phyloP scores from a whole-genome alignment of 2,888 invertebrate genomes.

The Lapara coniferarum region DNA sequence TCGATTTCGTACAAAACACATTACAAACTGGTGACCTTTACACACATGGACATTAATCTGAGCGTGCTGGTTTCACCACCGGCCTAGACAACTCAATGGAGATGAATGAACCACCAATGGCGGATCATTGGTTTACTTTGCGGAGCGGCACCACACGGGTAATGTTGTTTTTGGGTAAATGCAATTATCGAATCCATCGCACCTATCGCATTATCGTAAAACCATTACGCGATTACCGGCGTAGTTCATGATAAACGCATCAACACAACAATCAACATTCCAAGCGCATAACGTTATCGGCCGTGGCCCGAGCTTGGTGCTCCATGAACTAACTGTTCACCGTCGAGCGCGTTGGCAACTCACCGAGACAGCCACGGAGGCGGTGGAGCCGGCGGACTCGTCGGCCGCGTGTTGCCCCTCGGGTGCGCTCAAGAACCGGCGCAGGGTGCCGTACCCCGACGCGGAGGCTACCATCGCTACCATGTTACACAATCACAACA shows the following conservation, averaged over 20 bases:
- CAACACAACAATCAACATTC: slow-evolving; percentile 62
- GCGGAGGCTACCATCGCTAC: slow-evolving; percentile 81
- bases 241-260: slow-evolving; percentile 52
- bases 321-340: slow-evolving; percentile 24
- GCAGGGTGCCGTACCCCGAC: slow-evolving; percentile 79
- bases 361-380: slow-evolving; percentile 80
- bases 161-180: too few relatives aligned
- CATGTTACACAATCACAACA: slow-evolving; percentile 72
- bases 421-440: slow-evolving; percentile 78
- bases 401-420: slow-evolving; percentile 65
- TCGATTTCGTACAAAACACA: slow-evolving; percentile 16
- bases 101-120: neutral
- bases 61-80: slow-evolving; percentile 29
- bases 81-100: neutral
- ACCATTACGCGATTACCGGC: slow-evolving; percentile 35
- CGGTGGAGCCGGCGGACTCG: slow-evolving; percentile 63
- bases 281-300: slow-evolving; percentile 56
- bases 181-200: neutral
- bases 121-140: neutral
- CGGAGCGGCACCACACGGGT: neutral
- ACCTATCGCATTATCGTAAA: slow-evolving; percentile 12
- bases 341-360: slow-evolving; percentile 39
- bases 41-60: slow-evolving; percentile 23
- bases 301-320: slow-evolving; percentile 7
- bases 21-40: slow-evolving; percentile 18